Evolutionary conservation across 1,140 invertebrate genomes (phyloP), one percentile per base, ranked within the genome.

Genomic region (Formica selysi): DNA sequence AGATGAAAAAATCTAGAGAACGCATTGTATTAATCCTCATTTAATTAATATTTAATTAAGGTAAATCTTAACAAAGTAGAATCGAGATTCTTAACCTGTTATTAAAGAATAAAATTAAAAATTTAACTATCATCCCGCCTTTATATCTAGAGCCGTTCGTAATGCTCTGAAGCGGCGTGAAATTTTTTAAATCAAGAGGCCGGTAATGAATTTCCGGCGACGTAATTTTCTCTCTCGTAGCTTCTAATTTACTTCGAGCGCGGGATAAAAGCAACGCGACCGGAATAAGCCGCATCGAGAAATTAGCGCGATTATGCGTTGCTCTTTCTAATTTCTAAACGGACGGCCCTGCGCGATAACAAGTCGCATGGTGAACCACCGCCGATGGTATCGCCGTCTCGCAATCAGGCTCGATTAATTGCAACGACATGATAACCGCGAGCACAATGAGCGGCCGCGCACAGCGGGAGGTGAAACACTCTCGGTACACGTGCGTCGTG

Each of bases 391-490:
- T 91, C 90, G 74, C 64, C 51, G 68, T 73, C 54, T 73, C 81
- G 87, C 90, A 91, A 91, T 91, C 90, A 88, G 76, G 61, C 62
- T 83, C 90, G 88, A 91, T 91, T 91, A 91, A 91, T 91, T 90
- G 86, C 90, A 76, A 85, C 76, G 74, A 86, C 80, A 61, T 74
- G 90, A 91, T 90, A 91, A 87, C 89, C 87, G 68, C 76, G 76
- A 76, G 44, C 57, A 88, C 90, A 90, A 91, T 90, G 61, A 88
- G 76, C 36, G 44, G 48, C 13, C 54, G 29, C 76, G 29, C 76
- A 61, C 79, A 62, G 86, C 79, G 74, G 81, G 80, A 86, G 87
- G 76, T 78, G 32, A 59, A 32, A 32, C 32, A 36, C 71, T 73
- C 67, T 41, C 65, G 51, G 57, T 48, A 70, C 51, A 70, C 78